Percentiles rank a stretch among this genome's conserved stretches.
Conservation (phyloP, 2,888 invertebrate genomes). For the Napeogenes inachia region DNA sequence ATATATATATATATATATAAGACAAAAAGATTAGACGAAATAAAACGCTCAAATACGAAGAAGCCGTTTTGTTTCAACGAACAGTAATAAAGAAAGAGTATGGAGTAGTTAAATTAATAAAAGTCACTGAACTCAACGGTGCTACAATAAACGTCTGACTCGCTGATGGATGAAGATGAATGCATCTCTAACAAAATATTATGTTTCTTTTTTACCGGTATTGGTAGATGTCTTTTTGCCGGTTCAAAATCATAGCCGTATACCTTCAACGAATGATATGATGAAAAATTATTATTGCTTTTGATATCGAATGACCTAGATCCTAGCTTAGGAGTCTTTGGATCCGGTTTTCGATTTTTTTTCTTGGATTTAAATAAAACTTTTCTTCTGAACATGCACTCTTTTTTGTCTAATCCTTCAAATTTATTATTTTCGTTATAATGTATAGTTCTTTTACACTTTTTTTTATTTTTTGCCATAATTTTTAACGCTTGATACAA, state of each 20-base stretch:
- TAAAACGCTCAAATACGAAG: too few species aligned
- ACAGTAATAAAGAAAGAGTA: not conserved
- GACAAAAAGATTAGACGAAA: too few species aligned
- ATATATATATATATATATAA: too few species aligned
- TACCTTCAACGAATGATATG: constrained; percentile 45
- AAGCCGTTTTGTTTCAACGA: too few species aligned
- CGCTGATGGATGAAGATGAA: constrained; percentile 22
- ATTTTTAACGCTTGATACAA: constrained; percentile 52
- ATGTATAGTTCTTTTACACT: constrained; percentile 23
- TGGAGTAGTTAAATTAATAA: constrained; percentile 1
- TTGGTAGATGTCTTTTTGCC: constrained; percentile 3
- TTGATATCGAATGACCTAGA: not conserved
- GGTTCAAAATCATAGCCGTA: constrained; percentile 41
- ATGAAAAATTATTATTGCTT: constrained; percentile 23
- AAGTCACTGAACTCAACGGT: not conserved
- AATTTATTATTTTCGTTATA: constrained; percentile 12
- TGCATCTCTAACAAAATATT: constrained; percentile 27
- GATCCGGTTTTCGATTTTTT: constrained; percentile 12
- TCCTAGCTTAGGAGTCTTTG: not conserved
- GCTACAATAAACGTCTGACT: constrained; percentile 7
- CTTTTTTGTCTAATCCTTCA: constrained; percentile 15
- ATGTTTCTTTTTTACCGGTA: constrained; percentile 18
- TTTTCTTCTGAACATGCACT: constrained; percentile 41
- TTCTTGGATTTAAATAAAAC: constrained; percentile 37
- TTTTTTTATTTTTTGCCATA: constrained; percentile 48